Conservation (phyloP, 2,888 invertebrate species). For the Metopia argyrocephala region DNA sequence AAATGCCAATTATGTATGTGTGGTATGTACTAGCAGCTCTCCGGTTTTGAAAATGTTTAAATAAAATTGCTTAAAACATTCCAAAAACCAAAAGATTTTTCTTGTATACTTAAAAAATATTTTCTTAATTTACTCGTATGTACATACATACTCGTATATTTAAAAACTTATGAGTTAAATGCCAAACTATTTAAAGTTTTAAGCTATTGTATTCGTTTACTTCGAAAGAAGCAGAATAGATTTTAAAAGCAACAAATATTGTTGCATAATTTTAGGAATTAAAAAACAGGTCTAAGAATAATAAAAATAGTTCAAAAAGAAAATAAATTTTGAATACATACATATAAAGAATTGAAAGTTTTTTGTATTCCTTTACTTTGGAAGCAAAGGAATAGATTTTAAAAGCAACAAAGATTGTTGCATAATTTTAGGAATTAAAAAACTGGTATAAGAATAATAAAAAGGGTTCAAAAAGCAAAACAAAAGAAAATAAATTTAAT, state of each 20-base stretch:
- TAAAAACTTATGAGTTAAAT: not conserved
- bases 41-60: slow-evolving; percentile 9
- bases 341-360: no score
- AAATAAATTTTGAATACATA: no score
- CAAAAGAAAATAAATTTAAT: no score
- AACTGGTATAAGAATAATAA: no score
- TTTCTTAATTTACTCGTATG: slow-evolving; percentile 1
- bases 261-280: not conserved
- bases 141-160: not conserved
- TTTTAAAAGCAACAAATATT: no score
- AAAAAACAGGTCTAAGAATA: no score
- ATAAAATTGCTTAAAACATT: slow-evolving; percentile 36
- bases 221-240: not conserved
- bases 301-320: no score
- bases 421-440: not conserved
- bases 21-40: not conserved
- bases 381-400: no score
- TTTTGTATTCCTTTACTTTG: no score
- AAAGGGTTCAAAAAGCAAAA: no score
- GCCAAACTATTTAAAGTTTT: slow-evolving; percentile 30
- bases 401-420: not conserved
- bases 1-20: no score
- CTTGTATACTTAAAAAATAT: slow-evolving; percentile 20
- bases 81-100: not conserved
- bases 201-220: not conserved